Percentiles rank a stretch among this genome's conserved stretches.
Conservation (phyloP, 2,888 invertebrate species). For the Nomada lathburiana region DNA sequence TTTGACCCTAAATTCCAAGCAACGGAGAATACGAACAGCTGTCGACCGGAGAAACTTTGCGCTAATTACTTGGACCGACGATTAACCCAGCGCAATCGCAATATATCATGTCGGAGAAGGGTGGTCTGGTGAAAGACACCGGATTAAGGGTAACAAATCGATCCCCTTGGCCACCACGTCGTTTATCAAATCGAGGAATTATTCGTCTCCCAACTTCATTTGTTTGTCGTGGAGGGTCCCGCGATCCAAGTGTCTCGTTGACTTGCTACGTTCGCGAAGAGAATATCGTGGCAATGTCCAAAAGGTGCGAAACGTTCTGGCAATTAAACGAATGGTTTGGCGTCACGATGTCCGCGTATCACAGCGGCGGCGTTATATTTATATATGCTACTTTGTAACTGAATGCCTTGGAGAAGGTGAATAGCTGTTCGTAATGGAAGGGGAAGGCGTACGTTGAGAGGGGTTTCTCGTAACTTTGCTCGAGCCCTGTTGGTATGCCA, state of each 20-base stretch:
- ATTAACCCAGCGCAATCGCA: conserved; percentile 50
- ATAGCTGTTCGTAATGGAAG: neutral
- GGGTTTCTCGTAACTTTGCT: conserved; percentile 40
- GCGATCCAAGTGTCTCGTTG: too few relatives aligned
- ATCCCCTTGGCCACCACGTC: conserved; percentile 10
- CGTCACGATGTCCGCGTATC: neutral
- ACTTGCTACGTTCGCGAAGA: too few relatives aligned
- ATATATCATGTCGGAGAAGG: conserved; percentile 43
- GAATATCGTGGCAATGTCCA: too few relatives aligned
- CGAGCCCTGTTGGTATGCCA: conserved; percentile 38
- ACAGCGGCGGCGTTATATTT: conserved; percentile 6
- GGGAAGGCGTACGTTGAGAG: conserved; percentile 29
- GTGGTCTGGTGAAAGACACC: conserved; percentile 42
- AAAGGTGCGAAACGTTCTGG: neutral
- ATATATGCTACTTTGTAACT: conserved; percentile 22
- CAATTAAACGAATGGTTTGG: neutral
- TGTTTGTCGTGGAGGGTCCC: conserved; percentile 7
- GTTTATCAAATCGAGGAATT: conserved; percentile 44
- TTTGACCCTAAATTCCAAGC: conserved; percentile 20
- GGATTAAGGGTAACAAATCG: conserved; percentile 54
- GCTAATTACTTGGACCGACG: conserved; percentile 52
- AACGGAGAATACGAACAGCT: conserved; percentile 41
- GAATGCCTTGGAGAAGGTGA: conserved; percentile 1
- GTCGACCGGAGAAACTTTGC: conserved; percentile 47
- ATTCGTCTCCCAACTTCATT: conserved; percentile 1